A percentile compares a stretch with the other conserved stretches of the same genome.
phyloP scores from a whole-genome alignment of 1,140 invertebrate species.

The Caerostris extrusa region DNA sequence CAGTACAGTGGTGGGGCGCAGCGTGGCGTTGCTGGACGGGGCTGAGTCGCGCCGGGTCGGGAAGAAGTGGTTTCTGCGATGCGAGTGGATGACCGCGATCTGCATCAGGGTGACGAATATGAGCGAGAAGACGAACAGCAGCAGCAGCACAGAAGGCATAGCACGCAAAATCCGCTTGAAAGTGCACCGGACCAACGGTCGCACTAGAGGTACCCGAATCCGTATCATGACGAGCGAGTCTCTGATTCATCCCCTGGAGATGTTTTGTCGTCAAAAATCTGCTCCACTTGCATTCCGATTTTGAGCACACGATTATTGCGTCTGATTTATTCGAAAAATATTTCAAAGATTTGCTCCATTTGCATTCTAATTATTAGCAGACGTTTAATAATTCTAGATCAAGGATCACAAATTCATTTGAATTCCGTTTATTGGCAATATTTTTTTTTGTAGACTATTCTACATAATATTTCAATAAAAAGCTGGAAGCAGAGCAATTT shows the following conservation, averaged over 20 bases:
- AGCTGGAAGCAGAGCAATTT: too few species aligned
- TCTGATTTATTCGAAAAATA: too few species aligned
- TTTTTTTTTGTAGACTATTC: too few species aligned
- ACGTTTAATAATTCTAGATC: too few species aligned
- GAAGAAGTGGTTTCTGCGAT: constrained; percentile 75
- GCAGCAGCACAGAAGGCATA: constrained; percentile 78
- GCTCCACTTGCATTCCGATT: too few species aligned
- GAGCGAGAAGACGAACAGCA: constrained; percentile 78
- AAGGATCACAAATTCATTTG: too few species aligned
- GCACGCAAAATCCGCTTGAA: constrained; percentile 78
- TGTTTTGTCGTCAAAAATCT: too few species aligned
- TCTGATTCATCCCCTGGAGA: background rate
- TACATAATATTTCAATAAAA: too few species aligned
- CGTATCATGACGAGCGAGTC: constrained; percentile 55
- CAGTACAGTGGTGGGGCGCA: background rate
- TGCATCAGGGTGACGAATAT: constrained; percentile 79
- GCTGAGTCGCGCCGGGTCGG: constrained; percentile 14
- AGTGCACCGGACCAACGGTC: constrained; percentile 78
- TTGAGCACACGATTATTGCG: too few species aligned
- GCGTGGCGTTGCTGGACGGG: background rate
- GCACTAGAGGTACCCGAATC: constrained; percentile 78
- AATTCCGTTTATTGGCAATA: too few species aligned
- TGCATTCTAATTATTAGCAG: too few species aligned
- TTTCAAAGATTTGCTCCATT: too few species aligned
- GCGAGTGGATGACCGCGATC: constrained; percentile 79